Evolutionary conservation across 2,797 vertebrate genomes (phyloP).

Genomic region (Tauraco hartlaubi): DNA sequence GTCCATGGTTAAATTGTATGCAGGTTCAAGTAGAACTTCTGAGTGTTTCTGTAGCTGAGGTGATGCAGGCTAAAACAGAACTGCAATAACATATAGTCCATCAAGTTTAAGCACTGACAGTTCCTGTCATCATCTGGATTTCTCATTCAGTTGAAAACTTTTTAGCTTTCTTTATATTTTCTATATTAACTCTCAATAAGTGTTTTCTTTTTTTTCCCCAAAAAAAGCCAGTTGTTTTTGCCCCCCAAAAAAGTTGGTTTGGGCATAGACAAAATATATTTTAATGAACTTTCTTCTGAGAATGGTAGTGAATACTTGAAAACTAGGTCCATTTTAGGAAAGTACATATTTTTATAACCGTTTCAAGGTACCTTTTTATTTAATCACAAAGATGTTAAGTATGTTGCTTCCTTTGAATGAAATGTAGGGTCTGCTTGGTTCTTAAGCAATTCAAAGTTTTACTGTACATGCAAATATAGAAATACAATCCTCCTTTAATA

Average conservation of each 20-base stretch:
- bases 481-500: neutral
- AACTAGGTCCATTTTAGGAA: neutral
- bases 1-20: neutral
- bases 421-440: neutral
- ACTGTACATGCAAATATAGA: fast-evolving
- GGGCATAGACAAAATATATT: neutral
- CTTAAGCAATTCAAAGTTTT: neutral
- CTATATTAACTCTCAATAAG: neutral
- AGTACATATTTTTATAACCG: fast-evolving
- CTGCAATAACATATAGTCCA: neutral
- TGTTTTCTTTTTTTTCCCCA: neutral
- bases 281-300: neutral
- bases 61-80: neutral
- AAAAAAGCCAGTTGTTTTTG: neutral
- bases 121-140: neutral
- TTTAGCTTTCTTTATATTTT: neutral
- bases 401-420: neutral
- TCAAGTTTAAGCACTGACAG: neutral
- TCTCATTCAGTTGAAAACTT: neutral
- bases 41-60: neutral
- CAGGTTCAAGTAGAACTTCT: neutral
- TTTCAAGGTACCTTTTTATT: neutral
- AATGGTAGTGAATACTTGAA: neutral
- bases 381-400: neutral
- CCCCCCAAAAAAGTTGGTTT: fast-evolving